These are phyloP conservation scores for Chrysomela aeneicollis DNA, from an alignment of 2,888 invertebrate genomes.

Conservation along the genomic window DNA sequence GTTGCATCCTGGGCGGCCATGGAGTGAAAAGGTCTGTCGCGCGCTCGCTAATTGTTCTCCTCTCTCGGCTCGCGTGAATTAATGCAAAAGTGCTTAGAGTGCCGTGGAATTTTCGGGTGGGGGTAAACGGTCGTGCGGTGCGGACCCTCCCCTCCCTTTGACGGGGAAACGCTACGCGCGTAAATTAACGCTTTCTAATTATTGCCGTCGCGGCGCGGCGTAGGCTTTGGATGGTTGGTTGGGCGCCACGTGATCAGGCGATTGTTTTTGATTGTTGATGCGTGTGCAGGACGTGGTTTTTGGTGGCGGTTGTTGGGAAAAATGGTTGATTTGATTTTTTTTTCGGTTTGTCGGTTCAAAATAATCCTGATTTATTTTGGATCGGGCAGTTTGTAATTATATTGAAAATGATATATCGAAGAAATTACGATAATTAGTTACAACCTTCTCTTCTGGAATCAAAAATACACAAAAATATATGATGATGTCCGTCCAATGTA, in stretches of 20 bases:
- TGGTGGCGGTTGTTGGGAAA: not conserved
- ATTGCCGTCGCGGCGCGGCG: slow-evolving; percentile 34
- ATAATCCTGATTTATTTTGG: not conserved
- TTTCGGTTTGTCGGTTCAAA: not conserved
- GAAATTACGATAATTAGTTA: too few relatives aligned
- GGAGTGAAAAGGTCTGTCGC: slow-evolving; percentile 31
- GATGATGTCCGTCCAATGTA: too few relatives aligned
- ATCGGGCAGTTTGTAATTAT: too few relatives aligned
- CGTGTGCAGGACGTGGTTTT: slow-evolving; percentile 4
- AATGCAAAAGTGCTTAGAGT: slow-evolving; percentile 46
- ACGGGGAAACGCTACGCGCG: slow-evolving; percentile 33
- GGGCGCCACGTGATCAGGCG: slow-evolving; percentile 42
- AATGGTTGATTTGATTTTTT: not conserved
- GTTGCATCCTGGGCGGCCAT: slow-evolving; percentile 42
- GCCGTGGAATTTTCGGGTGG: slow-evolving; percentile 40
- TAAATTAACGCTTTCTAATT: slow-evolving; percentile 48
- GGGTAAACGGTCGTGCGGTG: slow-evolving; percentile 39
- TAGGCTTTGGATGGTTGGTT: slow-evolving; percentile 44
- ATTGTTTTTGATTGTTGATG: slow-evolving; percentile 19
- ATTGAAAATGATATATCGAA: too few relatives aligned
- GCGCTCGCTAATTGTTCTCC: slow-evolving; percentile 38
- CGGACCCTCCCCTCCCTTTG: slow-evolving; percentile 38
- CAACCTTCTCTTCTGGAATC: too few relatives aligned
- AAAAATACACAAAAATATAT: too few relatives aligned
- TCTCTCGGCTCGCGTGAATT: slow-evolving; percentile 46